Conservation (phyloP, 2,113 vertebrate species). For the Menura novaehollandiae region DNA sequence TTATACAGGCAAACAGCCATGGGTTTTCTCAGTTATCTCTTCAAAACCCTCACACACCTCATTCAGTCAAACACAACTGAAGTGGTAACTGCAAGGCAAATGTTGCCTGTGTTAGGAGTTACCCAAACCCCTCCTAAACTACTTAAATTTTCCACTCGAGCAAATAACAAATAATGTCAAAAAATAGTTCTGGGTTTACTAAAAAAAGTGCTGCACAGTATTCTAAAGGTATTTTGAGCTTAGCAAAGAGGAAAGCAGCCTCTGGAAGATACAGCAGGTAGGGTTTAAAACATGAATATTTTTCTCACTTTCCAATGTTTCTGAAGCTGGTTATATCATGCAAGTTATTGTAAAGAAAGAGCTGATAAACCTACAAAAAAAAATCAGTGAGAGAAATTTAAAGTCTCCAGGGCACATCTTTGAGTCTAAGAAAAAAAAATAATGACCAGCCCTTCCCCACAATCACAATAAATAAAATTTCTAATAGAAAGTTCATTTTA, state of each 20-base stretch:
- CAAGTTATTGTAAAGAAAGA: neutral
- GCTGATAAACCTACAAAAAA: neutral
- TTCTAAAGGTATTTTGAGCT: neutral
- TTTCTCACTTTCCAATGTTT: neutral
- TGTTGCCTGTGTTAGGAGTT: neutral
- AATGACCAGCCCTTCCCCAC: neutral
- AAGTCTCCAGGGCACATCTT: neutral
- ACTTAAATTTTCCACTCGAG: neutral
- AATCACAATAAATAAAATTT: neutral
- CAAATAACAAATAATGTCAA: neutral
- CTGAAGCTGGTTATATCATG: slow-evolving; percentile 1
- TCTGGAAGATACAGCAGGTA: neutral
- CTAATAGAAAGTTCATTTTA: neutral
- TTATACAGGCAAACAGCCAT: neutral
- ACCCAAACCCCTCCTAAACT: neutral
- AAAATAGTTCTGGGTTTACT: neutral
- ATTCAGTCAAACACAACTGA: neutral
- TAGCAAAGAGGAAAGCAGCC: neutral
- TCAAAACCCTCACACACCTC: neutral
- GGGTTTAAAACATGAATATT: neutral
- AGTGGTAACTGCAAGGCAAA: neutral
- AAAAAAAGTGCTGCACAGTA: neutral
- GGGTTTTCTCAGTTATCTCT: neutral
- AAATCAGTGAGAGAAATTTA: neutral
- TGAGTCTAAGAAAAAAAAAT: neutral